Evolutionary conservation across 1,140 invertebrate species (phyloP).

Genomic region (Drosophila ohnishii): DNA sequence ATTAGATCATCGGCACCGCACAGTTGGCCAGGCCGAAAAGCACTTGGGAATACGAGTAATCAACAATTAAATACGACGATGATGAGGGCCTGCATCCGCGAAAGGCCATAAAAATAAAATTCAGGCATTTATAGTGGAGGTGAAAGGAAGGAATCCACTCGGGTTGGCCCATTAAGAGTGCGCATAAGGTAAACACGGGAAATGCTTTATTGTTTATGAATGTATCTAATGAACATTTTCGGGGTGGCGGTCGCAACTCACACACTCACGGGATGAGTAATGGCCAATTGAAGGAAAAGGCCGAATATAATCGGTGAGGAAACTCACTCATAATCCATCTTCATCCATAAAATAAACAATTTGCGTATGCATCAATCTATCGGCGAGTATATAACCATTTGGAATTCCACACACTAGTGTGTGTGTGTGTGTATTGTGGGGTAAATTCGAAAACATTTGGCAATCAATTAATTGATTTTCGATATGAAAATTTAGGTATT

Average conservation of each 20-base stretch:
- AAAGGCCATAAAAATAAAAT: slow-evolving; percentile 47
- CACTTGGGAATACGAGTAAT: slow-evolving; percentile 55
- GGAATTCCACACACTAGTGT: slow-evolving; percentile 32
- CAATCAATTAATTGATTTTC: slow-evolving; percentile 80
- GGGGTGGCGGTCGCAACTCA: slow-evolving; percentile 14
- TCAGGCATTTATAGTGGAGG: slow-evolving; percentile 30
- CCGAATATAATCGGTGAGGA: slow-evolving; percentile 39
- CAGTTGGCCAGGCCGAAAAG: slow-evolving; percentile 24
- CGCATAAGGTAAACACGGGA: slow-evolving; percentile 73
- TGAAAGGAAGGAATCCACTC: slow-evolving; percentile 44
- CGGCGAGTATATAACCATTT: slow-evolving; percentile 59
- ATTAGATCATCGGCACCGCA: slow-evolving; percentile 42
- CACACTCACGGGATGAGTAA: slow-evolving; percentile 58
- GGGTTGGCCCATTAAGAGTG: slow-evolving; percentile 66
- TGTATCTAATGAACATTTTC: slow-evolving; percentile 40
- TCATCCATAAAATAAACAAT: slow-evolving; percentile 79
- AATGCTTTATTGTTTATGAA: slow-evolving; percentile 76
- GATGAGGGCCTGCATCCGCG: slow-evolving; percentile 44
- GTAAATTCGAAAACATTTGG: slow-evolving; percentile 62
- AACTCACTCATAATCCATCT: slow-evolving; percentile 74
- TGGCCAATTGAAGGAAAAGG: slow-evolving; percentile 44
- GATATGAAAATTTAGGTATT: slow-evolving; percentile 49
- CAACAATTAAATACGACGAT: slow-evolving; percentile 67
- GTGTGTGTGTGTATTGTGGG: background rate
- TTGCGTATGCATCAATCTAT: slow-evolving; percentile 70